Evolutionary conservation across 1,140 invertebrate genomes (phyloP).

Genomic region (Drosophila arawakana): DNA sequence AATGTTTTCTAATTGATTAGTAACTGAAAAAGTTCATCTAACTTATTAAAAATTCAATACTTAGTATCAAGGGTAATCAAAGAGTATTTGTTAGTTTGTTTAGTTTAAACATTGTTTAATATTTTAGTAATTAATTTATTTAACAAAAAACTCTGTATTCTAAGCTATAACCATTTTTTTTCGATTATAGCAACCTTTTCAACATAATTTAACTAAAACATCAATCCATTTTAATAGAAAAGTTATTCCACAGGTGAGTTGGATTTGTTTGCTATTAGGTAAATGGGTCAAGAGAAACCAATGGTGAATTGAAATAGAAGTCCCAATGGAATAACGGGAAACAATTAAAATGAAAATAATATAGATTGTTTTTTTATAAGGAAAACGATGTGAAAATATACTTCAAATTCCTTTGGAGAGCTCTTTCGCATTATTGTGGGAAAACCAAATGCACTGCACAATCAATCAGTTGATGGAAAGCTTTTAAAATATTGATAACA

Average conservation of each 20-base stretch:
- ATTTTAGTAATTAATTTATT: too few relatives aligned
- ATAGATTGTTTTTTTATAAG: conserved; percentile 36
- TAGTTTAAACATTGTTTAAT: too few relatives aligned
- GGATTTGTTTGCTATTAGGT: conserved; percentile 3
- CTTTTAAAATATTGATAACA: conserved; percentile 66
- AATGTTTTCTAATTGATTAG: too few relatives aligned
- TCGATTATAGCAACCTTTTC: too few relatives aligned
- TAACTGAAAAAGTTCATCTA: too few relatives aligned
- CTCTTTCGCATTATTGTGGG: conserved; percentile 16
- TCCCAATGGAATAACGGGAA: conserved; percentile 3
- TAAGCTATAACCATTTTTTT: too few relatives aligned
- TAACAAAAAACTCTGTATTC: too few relatives aligned
- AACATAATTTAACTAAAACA: not conserved
- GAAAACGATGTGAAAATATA: conserved; percentile 44
- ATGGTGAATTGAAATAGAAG: conserved; percentile 17
- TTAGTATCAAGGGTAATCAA: too few relatives aligned
- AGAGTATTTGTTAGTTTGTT: too few relatives aligned
- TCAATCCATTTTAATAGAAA: not conserved
- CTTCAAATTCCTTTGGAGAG: conserved; percentile 14
- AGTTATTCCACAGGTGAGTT: conserved; percentile 19
- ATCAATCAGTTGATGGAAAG: conserved; percentile 76
- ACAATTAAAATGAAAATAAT: conserved; percentile 38
- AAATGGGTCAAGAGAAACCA: conserved; percentile 49
- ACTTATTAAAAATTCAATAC: too few relatives aligned
- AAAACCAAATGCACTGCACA: conserved; percentile 11